Conservation (phyloP, 2,797 vertebrate genomes). For the Pampus argenteus region DNA sequence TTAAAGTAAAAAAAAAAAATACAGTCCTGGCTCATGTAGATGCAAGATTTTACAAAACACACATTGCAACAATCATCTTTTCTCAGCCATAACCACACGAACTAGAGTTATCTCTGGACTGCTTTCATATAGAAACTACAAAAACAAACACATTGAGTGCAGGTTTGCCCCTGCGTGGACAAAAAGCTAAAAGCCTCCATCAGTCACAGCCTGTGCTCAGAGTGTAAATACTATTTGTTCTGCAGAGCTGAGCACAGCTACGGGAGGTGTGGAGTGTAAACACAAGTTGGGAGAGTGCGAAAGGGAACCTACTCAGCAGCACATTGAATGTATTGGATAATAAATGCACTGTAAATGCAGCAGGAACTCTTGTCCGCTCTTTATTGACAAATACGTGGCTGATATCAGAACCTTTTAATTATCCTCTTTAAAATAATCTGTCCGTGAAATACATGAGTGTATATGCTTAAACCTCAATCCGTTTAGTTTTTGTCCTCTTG, state of each 20-base stretch:
- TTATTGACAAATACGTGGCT: neutral
- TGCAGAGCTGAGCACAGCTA: neutral
- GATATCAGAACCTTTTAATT: neutral
- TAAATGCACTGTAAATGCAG: neutral
- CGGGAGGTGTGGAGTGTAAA: slow-evolving; percentile 7
- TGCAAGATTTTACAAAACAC: neutral
- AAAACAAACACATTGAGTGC: neutral
- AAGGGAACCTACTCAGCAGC: neutral
- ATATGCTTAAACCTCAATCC: neutral
- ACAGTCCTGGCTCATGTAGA: neutral
- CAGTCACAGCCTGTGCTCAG: slow-evolving; percentile 11
- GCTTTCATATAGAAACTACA: neutral
- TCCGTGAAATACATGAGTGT: neutral
- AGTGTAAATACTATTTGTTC: slow-evolving; percentile 20
- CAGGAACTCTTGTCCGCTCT: neutral
- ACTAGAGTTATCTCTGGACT: neutral
- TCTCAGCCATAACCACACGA: neutral
- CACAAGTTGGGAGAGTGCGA: neutral
- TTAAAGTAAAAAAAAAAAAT: neutral
- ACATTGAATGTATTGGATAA: neutral
- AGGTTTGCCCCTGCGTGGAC: neutral
- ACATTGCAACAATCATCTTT: neutral
- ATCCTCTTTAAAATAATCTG: slow-evolving; percentile 1
- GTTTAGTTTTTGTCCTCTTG: no score
- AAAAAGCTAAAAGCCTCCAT: slow-evolving; percentile 17